Evolutionary conservation across 2,797 vertebrate species (phyloP).

Genomic region (Sarcoramphus papa): DNA sequence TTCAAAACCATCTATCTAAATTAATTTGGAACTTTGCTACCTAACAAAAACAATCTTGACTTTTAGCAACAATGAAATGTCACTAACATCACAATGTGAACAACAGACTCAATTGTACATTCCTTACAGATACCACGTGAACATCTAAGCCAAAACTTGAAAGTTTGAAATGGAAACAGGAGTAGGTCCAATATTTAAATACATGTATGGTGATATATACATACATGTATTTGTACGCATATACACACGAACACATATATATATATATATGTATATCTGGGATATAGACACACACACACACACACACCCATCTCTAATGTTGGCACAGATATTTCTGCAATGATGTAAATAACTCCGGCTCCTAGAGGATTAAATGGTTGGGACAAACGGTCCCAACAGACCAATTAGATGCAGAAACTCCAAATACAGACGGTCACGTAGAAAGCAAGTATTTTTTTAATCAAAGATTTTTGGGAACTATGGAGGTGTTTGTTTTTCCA

Average conservation of each 20-base stretch:
- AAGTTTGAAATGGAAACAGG: not conserved
- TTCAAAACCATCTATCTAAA: not conserved
- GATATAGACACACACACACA: not conserved
- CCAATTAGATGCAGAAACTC: not conserved
- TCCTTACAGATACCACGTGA: not conserved
- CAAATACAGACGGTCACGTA: not conserved
- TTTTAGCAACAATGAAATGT: not conserved
- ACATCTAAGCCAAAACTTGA: not conserved
- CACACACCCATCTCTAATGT: not conserved
- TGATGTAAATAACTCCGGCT: not conserved
- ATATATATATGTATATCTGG: not conserved
- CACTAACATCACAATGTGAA: not conserved
- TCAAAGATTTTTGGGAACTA: not conserved
- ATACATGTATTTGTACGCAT: not conserved
- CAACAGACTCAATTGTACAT: not conserved
- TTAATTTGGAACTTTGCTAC: not conserved
- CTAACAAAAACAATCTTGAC: not conserved
- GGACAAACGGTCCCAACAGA: not conserved
- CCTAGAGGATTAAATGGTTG: not conserved
- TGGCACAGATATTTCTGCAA: not conserved
- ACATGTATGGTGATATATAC: not conserved
- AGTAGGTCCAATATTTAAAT: not conserved
- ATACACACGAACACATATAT: too few relatives aligned
- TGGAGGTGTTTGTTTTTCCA: not conserved
- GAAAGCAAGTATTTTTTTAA: not conserved